Conservation (phyloP, 1,140 invertebrate species). For the Penaeus japonicus region DNA sequence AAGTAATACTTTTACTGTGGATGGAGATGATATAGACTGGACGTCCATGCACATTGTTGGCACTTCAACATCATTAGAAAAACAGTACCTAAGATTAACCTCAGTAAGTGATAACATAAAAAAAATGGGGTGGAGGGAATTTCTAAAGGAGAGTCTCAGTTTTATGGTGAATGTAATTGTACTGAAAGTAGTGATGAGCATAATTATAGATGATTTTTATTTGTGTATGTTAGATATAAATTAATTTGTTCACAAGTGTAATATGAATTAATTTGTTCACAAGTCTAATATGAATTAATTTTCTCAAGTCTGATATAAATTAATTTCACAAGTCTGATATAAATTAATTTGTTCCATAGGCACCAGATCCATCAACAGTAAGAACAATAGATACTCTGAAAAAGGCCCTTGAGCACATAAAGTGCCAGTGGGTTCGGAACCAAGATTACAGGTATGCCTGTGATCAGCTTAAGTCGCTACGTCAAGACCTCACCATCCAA, state of each 20-base stretch:
- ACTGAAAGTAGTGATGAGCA: too few relatives aligned
- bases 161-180: background rate
- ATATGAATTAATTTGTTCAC: too few relatives aligned
- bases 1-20: constrained; percentile 61
- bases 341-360: constrained; percentile 67
- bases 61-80: constrained; percentile 90
- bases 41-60: constrained; percentile 89
- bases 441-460: constrained; percentile 96
- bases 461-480: constrained; percentile 97
- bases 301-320: too few relatives aligned
- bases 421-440: constrained; percentile 85
- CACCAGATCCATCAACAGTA: constrained; percentile 89
- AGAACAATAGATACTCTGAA: constrained; percentile 85
- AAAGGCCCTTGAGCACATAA: constrained; percentile 87
- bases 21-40: constrained; percentile 77
- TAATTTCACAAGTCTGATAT: too few relatives aligned
- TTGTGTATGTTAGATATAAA: too few relatives aligned
- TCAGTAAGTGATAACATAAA: constrained; percentile 68
- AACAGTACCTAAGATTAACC: constrained; percentile 92
- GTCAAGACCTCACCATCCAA: constrained; percentile 98
- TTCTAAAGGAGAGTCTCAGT: background rate
- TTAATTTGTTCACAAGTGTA: too few relatives aligned
- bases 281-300: too few relatives aligned
- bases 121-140: background rate
- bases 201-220: too few relatives aligned